A percentile compares a stretch with the other conserved stretches of the same genome.
phyloP scores from a whole-genome alignment of 2,888 invertebrate genomes.

The Eulithis testata region DNA sequence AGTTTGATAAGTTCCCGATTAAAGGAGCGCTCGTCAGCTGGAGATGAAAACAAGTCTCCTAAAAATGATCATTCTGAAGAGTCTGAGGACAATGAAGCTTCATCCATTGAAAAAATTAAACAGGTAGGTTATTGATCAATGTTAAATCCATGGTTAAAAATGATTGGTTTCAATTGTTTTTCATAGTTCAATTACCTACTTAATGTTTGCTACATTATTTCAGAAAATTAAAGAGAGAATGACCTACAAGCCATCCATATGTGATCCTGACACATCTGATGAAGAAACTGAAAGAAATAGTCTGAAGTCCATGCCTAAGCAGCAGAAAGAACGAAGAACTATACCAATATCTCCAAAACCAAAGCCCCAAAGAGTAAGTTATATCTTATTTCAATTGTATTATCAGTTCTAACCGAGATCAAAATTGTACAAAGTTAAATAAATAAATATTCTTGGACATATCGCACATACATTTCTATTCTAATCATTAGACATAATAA shows the following conservation, averaged over 20 bases:
- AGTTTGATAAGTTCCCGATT: conserved; percentile 53
- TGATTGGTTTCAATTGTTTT: too few species aligned
- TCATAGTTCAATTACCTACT: not conserved
- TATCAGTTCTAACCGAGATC: too few species aligned
- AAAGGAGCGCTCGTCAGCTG: conserved; percentile 37
- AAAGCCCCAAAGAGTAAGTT: conserved; percentile 64
- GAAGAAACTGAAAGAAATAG: conserved; percentile 55
- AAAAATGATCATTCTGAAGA: conserved; percentile 38
- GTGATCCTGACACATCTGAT: conserved; percentile 85
- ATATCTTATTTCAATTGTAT: not conserved
- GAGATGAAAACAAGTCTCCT: conserved; percentile 32
- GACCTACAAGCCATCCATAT: conserved; percentile 67
- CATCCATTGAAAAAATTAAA: conserved; percentile 62
- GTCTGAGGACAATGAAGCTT: conserved; percentile 46
- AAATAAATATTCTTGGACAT: too few species aligned
- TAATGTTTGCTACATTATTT: conserved; percentile 28
- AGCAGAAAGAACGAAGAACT: conserved; percentile 53
- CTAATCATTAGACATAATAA: too few species aligned
- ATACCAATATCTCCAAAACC: conserved; percentile 67
- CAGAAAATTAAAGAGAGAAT: conserved; percentile 64
- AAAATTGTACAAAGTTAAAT: too few species aligned
- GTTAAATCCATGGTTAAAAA: too few species aligned
- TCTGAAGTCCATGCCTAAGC: conserved; percentile 38
- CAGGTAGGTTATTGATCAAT: conserved; percentile 49
- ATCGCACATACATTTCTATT: too few species aligned